Conservation (phyloP, 2,888 invertebrate species). For the Cancer borealis region DNA sequence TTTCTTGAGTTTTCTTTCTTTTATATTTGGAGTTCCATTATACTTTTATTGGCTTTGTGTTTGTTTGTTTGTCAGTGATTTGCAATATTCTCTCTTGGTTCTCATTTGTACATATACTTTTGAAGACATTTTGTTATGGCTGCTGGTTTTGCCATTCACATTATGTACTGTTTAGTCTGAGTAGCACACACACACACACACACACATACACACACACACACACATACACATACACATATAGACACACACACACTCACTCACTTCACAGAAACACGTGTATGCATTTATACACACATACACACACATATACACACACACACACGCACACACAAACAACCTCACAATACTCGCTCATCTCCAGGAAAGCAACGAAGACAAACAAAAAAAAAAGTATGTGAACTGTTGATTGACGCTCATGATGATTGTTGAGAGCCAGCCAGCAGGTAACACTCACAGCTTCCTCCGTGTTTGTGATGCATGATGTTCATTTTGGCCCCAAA, state of each 20-base stretch:
- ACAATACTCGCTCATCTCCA: background rate
- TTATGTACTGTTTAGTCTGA: conserved; percentile 18
- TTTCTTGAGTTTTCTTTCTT: background rate
- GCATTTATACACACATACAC: conserved; percentile 1
- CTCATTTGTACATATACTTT: conserved; percentile 40
- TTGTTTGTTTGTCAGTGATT: conserved; percentile 1
- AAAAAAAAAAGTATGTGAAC: conserved; percentile 33
- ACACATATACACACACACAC: conserved; percentile 14
- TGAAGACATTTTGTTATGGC: conserved; percentile 7
- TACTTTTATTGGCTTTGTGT: background rate
- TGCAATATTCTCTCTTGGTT: conserved; percentile 40
- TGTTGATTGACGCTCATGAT: background rate
- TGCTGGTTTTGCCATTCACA: conserved; percentile 42
- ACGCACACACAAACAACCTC: background rate
- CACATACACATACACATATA: conserved; percentile 29
- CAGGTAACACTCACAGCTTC: background rate
- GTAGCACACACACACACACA: conserved; percentile 41
- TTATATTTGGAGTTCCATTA: background rate
- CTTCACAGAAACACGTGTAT: background rate
- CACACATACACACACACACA: conserved; percentile 34
- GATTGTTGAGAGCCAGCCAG: background rate
- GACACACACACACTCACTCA: background rate
- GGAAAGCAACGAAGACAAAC: conserved; percentile 35
- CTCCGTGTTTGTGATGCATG: background rate
- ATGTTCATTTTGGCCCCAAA: background rate